A percentile compares a stretch with the other conserved stretches of the same genome.
Evolutionary conservation across 1,140 invertebrate genomes (phyloP).

Genomic region (Drosophila sp.): DNA sequence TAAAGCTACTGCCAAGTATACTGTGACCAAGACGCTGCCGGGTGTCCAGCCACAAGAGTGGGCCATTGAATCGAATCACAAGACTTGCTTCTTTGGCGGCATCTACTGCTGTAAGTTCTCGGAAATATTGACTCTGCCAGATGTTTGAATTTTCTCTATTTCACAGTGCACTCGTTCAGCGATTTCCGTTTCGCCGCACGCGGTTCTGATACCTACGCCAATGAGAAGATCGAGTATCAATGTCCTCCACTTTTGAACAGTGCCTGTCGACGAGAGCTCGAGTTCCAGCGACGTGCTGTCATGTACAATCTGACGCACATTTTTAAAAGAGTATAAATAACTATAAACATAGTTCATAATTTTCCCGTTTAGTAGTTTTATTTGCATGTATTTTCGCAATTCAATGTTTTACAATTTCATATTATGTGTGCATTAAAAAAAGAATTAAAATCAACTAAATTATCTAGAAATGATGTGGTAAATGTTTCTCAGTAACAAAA

Average conservation of each 20-base stretch:
- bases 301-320: constrained; percentile 86
- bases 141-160: not conserved
- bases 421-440: constrained; percentile 25
- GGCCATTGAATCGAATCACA: constrained; percentile 87
- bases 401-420: constrained; percentile 26
- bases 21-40: constrained; percentile 85
- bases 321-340: constrained; percentile 75
- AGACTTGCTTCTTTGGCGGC: constrained; percentile 87
- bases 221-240: constrained; percentile 87
- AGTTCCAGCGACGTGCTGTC: constrained; percentile 87
- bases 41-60: constrained; percentile 79
- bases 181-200: constrained; percentile 86
- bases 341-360: constrained; percentile 2
- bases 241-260: constrained; percentile 87
- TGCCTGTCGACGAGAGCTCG: constrained; percentile 87
- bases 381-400: constrained; percentile 30
- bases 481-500: constrained; percentile 17
- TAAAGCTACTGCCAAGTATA: constrained; percentile 86
- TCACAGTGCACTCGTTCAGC: constrained; percentile 86
- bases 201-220: constrained; percentile 85
- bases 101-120: constrained; percentile 87
- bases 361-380: not conserved
- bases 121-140: not conserved
- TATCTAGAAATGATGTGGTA: too few relatives aligned
- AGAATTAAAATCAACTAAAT: constrained; percentile 58